Percentiles rank a stretch among this genome's conserved stretches.
These are phyloP conservation scores for Hyperopisus bebe DNA, from an alignment of 2,113 vertebrate species.

Conservation along the genomic window DNA sequence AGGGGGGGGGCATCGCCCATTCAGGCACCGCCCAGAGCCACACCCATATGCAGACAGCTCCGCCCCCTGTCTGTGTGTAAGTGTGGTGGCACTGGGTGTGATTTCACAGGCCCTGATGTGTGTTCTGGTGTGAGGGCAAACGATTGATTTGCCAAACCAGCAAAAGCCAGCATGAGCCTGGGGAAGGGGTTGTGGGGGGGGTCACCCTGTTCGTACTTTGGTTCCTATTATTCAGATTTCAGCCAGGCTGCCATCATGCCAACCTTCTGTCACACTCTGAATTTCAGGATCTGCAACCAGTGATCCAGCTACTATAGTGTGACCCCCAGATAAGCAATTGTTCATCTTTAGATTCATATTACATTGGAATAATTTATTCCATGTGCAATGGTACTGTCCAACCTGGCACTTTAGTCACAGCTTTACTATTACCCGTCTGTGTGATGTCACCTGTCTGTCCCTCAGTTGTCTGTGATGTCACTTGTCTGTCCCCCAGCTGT, in stretches of 20 bases:
- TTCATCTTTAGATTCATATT: background rate
- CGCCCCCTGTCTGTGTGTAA: background rate
- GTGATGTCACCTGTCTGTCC: background rate
- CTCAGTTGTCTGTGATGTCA: background rate
- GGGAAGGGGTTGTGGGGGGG: background rate
- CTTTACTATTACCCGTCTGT: background rate
- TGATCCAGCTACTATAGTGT: background rate
- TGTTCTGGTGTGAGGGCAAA: background rate
- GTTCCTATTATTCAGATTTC: background rate
- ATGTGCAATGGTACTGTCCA: background rate
- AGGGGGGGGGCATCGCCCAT: background rate
- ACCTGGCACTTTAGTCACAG: background rate
- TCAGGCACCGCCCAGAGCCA: background rate
- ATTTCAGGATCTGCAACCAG: background rate
- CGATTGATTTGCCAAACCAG: constrained; percentile 23
- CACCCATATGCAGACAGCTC: background rate
- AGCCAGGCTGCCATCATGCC: background rate
- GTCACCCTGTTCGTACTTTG: background rate
- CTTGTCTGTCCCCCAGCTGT: background rate
- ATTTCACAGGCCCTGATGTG: background rate
- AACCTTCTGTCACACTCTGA: background rate
- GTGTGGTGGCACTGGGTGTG: background rate
- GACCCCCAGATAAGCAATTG: background rate
- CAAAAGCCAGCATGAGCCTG: background rate
- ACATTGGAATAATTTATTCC: background rate